Evolutionary conservation across 2,113 vertebrate genomes (phyloP), one percentile per base, ranked within the genome.

Genomic region (Peromyscus polionotus): DNA sequence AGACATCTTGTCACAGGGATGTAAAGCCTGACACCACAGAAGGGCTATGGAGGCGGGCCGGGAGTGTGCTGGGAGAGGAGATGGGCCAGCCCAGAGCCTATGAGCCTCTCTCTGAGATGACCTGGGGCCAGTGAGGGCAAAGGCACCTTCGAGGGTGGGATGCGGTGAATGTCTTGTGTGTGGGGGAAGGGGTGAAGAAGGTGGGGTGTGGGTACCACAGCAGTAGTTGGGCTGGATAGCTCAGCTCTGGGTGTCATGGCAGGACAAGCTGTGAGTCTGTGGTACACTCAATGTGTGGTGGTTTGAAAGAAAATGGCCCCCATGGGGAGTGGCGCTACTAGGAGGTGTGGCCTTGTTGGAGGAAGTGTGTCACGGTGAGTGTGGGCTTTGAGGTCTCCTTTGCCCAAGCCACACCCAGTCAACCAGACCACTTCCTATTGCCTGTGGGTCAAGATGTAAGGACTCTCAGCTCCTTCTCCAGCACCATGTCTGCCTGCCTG

Each of bases 261-360:
- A 88, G 48, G 72, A 48, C 26, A 42, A 39, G 13, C 20, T 68
- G 24, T 45, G 45, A 54, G 90, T 36, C 84, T 45, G 45, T 4
- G n/a, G 45, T 1, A 3, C 31, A 57, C 17, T n/a, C 1, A 0
- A 0, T 2, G 4, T 0, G 13, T 54, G 57, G 68, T 16, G 26
- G 26, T 65, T 65, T 65, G 63, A 65, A 65, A 65, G 10, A 65
- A 65, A 65, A 65, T 65, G 26, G 26, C 63, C 63, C 63, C 63
- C 26, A 65, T 28, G 28, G 63, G 9, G 63, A 10, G 63, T 65
- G 63, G 26, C 63, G 28, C 26, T 65, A 65, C 26, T 65, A 65
- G 63, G 63, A 4, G 63, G 26, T 65, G 26, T 28, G 63, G 63
- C 63, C 10, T 65, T 65, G 63, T 65, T 65, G 26, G 26, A 65